Evolutionary conservation across 2,113 vertebrate genomes (phyloP), one percentile per base, ranked within the genome.

Genomic region (Oryzias woworae): DNA sequence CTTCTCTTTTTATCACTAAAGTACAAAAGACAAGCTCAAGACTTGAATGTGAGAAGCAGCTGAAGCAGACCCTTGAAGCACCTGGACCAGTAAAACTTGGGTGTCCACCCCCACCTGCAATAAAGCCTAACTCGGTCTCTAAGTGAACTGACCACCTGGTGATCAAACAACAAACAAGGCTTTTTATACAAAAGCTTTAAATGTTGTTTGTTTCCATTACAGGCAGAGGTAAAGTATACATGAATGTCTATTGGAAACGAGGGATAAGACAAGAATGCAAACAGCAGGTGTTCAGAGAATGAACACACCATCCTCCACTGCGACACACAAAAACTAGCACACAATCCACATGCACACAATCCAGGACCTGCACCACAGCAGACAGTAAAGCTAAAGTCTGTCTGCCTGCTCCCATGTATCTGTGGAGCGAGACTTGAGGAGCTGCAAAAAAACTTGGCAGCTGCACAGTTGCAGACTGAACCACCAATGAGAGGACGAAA

Each of bases 231-330:
- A 51, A 57, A 51, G 48, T 0, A 24, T 28, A 20, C 28, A 58
- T 57, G 48, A 54, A 69, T 60, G 58, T 70, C 36, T 70, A 48
- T 53, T 36, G 36, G 36, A 36, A 36, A 75, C 57, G 62, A n/a
- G 13, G 71, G 77, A 85, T 84, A 83, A 88, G 75, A 72, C 69
- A 78, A 82, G 75, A 87, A 83, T 86, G 72, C 80, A 85, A 88
- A 87, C 83, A 83, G 81, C 89, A 91, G 89, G 87, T 91, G 85
- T 77, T 73, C 55, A 0, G 42, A 44, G 61, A 53, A 80, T 71
- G 78, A 84, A 80, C 82, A 83, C 73, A 64, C 58, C 44, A 71
- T 73, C 49, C 51, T 63, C 36, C 31, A 71, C 62, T 66, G 41
- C 50, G 55, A 22, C 53, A 47, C 26, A 61, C 23, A 70, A 28